phyloP scores from a whole-genome alignment of 2,113 vertebrate species.

The Psilopogon haemacephalus region DNA sequence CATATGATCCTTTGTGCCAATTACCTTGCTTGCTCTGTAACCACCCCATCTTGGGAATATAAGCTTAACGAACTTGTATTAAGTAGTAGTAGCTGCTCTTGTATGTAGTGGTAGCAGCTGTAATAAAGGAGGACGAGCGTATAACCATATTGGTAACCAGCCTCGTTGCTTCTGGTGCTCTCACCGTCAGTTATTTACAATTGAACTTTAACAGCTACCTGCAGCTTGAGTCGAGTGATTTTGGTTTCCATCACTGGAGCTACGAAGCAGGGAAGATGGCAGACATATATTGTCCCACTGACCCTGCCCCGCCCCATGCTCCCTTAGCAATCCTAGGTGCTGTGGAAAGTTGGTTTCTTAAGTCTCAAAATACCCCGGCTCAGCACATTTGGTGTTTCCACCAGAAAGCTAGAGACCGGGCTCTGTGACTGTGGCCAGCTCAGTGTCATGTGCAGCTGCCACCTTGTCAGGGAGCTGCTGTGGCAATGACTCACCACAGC shows the following conservation, averaged over 20 bases:
- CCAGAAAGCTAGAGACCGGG: neutral
- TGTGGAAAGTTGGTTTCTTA: neutral
- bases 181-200: no score
- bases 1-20: no score
- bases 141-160: no score
- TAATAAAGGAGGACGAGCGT: no score
- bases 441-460: neutral
- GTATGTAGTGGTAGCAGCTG: no score
- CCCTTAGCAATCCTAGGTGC: neutral
- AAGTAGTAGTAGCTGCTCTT: no score
- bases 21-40: no score
- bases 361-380: neutral
- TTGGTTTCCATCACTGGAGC: neutral
- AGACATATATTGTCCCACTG: neutral
- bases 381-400: neutral
- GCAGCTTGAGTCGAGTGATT: neutral
- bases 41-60: no score
- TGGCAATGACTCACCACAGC: constrained; percentile 7
- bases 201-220: no score
- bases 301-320: neutral
- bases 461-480: neutral
- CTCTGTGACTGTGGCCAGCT: neutral
- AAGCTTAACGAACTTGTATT: no score
- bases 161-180: no score
- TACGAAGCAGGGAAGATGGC: neutral